Base-by-base conservation (phyloP, 1,140 invertebrate genomes). In the Tetranychus urticae region DNA sequence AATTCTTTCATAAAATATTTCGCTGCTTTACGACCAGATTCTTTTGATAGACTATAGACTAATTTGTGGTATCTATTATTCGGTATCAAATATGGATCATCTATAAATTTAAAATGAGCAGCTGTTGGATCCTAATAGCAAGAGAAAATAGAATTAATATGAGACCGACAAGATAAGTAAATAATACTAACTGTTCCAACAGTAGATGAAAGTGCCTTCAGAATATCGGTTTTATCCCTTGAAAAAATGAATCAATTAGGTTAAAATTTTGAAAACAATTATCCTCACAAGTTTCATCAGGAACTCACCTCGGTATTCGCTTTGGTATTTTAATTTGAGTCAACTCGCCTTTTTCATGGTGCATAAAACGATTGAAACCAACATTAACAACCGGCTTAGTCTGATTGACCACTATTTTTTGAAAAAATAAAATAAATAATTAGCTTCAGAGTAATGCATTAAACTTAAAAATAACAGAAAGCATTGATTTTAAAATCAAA, bases 31-130 rank as follows among this genome's bases (percentile, higher is more conserved):
- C 79, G 78, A 6, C 88, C 89, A 35, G 87, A 79, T 71, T 91
- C 88, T 69, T 83, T 81, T 5, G 88, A 78, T 65, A 94, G 70
- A 7, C 85, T 80, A 75, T 77, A 91, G 0, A 75, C 73, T 64
- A 86, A 71, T 72, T 88, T 84, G 3, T 62, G 71, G 50, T 74
- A 68, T 72, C 82, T 83, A n/a, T 83, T 85, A 55, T 74, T 70
- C n/a, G 88, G 88, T 66, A 83, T 83, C 3, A 92, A 73, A 70
- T 77, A 90, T 5, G 88, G 88, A 74, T 93, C 89, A 78, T 93
- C 88, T 68, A 86, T 82, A 70, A 81, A 92, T 70, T 85, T 86
- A 69, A 86, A 91, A 71, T 86, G 81, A 33, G 85, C 74, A n/a
- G 83, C 85, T 23, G 82, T 86, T 39, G 77, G 75, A 74, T 91